Evolutionary conservation across 2,888 invertebrate species (phyloP), one percentile per base, ranked within the genome.

Genomic region (Esperia sulphurella): DNA sequence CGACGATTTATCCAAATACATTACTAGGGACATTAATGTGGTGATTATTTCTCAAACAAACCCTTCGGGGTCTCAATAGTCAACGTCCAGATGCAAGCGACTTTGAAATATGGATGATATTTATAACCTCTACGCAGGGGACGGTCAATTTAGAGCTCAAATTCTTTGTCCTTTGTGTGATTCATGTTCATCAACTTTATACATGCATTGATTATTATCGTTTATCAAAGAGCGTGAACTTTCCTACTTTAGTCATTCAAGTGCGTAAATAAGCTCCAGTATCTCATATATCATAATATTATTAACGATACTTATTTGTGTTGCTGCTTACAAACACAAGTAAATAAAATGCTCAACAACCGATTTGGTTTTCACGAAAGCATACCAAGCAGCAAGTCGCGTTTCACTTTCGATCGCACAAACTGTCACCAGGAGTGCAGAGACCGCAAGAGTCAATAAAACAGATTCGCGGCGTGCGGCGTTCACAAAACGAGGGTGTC

Each of bases 71-170:
- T 79, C 83, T 79, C 75, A 74, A 76, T 82, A 75, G 77, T 79
- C 86, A 61, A 63, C 82, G 87, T 84, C 86, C 90, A 87, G 88
- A 89, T 90, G 90, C 79, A 76, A 74, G 75, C 67, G 90, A 90
- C 90, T 90, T 85, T 90, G 90, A 90, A 83, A 86, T 89, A 90
- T 90, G 79, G 80, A 68, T 65, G 79, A 79, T 84, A 90, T 90
- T 90, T 82, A 80, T 90, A 84, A 83, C 78, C 46, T 65, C 68
- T 64, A 53, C 53, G 65, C 70, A 67, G 67, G 68, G 66, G 66
- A 58, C 55, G 65, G 61, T 52, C 58, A 55, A 66, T 66, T 60
- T 43, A 35, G 53, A 61, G 59, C 46, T 59, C 31, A 14, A 43
- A 47, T 39, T 48, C 48, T 48, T 43, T 21, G 45, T 43, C 13